A percentile compares a stretch with the other conserved stretches of the same genome.
Conservation (phyloP, 92 coral and sea anemone genomes). For the Micromussa lordhowensis region DNA sequence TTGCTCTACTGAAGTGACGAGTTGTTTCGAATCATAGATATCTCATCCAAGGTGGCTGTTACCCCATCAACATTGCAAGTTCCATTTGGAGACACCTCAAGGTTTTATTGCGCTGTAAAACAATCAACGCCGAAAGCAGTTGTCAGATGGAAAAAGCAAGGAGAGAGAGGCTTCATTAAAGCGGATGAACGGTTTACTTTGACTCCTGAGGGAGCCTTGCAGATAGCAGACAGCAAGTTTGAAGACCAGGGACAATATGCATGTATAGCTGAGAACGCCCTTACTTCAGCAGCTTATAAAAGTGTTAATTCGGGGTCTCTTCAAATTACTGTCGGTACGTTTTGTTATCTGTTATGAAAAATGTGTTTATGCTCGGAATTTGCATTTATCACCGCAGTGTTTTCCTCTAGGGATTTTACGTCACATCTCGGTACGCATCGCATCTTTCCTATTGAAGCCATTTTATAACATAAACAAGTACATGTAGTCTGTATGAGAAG, state of each 20-base stretch:
- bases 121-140: constrained; percentile 70
- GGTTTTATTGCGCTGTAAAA: constrained; percentile 73
- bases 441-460: too few relatives aligned
- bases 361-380: too few relatives aligned
- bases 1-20: neutral
- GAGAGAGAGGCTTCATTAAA: constrained; percentile 23
- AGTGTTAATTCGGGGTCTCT: constrained; percentile 33
- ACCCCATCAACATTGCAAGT: constrained; percentile 63
- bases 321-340: constrained; percentile 20
- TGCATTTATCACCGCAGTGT: too few relatives aligned
- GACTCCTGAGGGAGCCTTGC: constrained; percentile 72
- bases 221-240: constrained; percentile 61
- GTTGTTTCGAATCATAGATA: constrained; percentile 49
- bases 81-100: constrained; percentile 76
- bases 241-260: constrained; percentile 68
- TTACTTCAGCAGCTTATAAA: constrained; percentile 54
- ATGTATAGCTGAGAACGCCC: constrained; percentile 68
- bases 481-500: too few relatives aligned
- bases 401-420: too few relatives aligned
- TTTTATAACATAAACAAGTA: too few relatives aligned
- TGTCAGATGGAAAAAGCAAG: constrained; percentile 70
- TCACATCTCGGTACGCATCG: too few relatives aligned
- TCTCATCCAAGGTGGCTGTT: constrained; percentile 77
- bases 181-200: constrained; percentile 60
- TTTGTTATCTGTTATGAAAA: too few relatives aligned